Percentiles rank a stretch among this genome's conserved stretches.
phyloP scores from a whole-genome alignment of 2,888 invertebrate species.

The Terebella lapidaria region DNA sequence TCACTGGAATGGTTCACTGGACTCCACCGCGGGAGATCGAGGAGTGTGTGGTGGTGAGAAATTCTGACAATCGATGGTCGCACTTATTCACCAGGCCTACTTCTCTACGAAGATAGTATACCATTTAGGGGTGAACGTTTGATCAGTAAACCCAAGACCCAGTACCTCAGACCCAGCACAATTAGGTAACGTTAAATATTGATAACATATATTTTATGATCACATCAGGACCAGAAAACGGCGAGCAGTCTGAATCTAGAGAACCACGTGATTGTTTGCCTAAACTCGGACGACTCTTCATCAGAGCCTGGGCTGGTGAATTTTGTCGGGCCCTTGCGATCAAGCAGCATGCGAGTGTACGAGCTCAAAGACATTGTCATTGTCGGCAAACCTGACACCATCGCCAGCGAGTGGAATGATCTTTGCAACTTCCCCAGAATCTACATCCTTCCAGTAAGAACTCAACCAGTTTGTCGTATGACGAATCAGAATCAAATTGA shows the following conservation, averaged over 20 bases:
- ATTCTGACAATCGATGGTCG: neutral
- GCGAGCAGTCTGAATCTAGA: neutral
- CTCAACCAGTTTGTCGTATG: too few relatives aligned
- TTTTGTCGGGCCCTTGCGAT: conserved; percentile 13
- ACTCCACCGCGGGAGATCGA: conserved; percentile 10
- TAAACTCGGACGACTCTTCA: neutral
- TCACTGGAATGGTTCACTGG: conserved; percentile 19
- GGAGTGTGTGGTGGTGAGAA: conserved; percentile 15
- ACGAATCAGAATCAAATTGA: too few relatives aligned
- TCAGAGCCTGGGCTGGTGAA: conserved; percentile 1
- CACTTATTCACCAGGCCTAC: neutral
- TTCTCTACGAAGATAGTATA: too few relatives aligned
- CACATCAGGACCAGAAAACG: neutral
- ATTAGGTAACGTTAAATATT: too few relatives aligned
- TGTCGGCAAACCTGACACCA: conserved; percentile 14
- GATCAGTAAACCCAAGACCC: neutral
- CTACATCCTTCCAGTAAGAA: conserved; percentile 17
- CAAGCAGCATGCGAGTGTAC: conserved; percentile 11
- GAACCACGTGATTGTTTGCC: conserved; percentile 13
- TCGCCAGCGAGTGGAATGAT: conserved; percentile 19
- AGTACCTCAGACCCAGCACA: too few relatives aligned
- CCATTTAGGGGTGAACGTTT: neutral
- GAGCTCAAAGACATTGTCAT: conserved; percentile 24
- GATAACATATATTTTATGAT: neutral
- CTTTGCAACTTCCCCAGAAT: conserved; percentile 21